Conservation (phyloP, 2,797 vertebrate genomes). For the Anguilla anguilla region DNA sequence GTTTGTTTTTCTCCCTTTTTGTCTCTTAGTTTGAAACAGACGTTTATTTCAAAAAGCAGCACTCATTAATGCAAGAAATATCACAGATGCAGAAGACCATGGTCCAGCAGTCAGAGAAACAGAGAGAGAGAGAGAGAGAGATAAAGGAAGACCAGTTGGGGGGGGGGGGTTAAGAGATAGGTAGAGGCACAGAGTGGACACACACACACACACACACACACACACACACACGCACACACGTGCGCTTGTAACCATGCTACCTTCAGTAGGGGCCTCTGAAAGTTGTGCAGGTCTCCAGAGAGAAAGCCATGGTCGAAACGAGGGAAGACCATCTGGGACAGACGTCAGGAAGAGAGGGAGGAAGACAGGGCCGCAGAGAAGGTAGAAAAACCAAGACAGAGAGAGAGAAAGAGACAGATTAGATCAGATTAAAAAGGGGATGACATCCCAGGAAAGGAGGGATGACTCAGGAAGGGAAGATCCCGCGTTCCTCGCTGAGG, state of each 20-base stretch:
- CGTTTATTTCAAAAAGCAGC: conserved; percentile 36
- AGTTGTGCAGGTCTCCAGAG: conserved; percentile 76
- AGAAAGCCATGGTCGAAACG: conserved; percentile 83
- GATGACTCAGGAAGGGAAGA: not conserved
- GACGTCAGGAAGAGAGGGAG: conserved; percentile 34
- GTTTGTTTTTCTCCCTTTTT: conserved; percentile 28
- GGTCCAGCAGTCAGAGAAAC: conserved; percentile 12
- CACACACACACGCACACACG: not conserved
- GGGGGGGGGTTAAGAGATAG: conserved; percentile 44
- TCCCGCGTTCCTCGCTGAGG: not conserved
- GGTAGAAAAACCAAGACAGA: conserved; percentile 14
- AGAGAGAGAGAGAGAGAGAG: not conserved
- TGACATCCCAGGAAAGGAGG: conserved; percentile 12
- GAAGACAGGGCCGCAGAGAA: conserved; percentile 48
- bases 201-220: conserved; percentile 37
- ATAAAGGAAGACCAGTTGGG: not conserved
- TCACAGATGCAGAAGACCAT: conserved; percentile 14
- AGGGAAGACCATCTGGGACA: conserved; percentile 85
- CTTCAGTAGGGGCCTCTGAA: conserved; percentile 85
- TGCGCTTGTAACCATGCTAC: conserved; percentile 65
- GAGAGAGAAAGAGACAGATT: conserved; percentile 20
- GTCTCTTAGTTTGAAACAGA: conserved; percentile 49
- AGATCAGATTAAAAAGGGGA: not conserved
- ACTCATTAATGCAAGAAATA: conserved; percentile 27
- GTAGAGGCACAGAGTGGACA: not conserved